Conservation (phyloP, 2,797 vertebrate genomes). For the Valencia hispanica region DNA sequence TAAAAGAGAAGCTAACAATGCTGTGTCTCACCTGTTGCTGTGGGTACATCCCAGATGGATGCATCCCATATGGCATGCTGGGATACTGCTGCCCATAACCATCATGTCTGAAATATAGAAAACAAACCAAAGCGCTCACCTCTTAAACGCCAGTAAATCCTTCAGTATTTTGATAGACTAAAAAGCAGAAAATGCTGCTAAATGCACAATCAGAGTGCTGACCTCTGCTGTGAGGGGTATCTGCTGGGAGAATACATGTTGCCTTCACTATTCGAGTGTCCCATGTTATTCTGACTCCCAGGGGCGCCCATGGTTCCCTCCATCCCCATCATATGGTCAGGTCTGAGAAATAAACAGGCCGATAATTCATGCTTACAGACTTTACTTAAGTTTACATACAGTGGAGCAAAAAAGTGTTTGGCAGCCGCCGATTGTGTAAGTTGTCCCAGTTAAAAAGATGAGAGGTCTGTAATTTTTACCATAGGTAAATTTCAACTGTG, state of each 20-base stretch:
- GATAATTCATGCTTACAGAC: conserved; percentile 7
- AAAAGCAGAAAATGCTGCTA: conserved; percentile 5
- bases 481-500: too few species aligned
- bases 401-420: too few species aligned
- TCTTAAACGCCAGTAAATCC: not conserved
- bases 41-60: conserved; percentile 94
- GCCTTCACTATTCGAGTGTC: conserved; percentile 84
- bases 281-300: conserved; percentile 81
- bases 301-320: conserved; percentile 82
- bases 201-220: conserved; percentile 23
- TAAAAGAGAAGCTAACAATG: not conserved
- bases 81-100: conserved; percentile 94
- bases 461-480: too few species aligned
- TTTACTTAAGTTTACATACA: not conserved
- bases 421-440: too few species aligned
- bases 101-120: conserved; percentile 83
- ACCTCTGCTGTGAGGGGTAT: conserved; percentile 84
- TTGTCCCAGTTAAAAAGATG: too few species aligned
- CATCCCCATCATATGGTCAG: conserved; percentile 85
- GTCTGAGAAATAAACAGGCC: conserved; percentile 67
- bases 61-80: conserved; percentile 91
- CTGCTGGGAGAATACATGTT: conserved; percentile 82
- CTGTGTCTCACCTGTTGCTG: conserved; percentile 91
- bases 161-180: not conserved
- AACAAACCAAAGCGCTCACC: conserved; percentile 18